phyloP scores from a whole-genome alignment of 2,797 vertebrate species.

The Microctenopoma lineatum region DNA sequence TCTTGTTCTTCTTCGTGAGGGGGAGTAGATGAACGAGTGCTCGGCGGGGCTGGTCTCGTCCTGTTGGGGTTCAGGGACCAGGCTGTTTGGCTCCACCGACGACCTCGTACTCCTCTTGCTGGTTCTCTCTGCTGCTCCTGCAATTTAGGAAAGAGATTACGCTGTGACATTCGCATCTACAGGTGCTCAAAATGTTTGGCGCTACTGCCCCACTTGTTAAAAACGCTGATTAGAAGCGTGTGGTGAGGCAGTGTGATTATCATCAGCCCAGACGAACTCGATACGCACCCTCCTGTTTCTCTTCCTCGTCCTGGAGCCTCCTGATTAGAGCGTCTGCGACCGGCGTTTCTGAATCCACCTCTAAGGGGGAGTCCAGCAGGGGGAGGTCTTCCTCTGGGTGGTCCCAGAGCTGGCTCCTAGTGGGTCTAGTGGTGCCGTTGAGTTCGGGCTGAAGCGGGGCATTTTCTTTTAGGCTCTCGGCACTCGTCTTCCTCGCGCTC shows the following conservation, averaged over 20 bases:
- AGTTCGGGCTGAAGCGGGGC: constrained; percentile 12
- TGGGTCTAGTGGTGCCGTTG: constrained; percentile 26
- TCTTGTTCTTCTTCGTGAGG: constrained; percentile 79
- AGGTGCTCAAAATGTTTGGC: too few relatives aligned
- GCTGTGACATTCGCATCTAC: too few relatives aligned
- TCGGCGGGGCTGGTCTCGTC: constrained; percentile 58
- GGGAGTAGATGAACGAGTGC: constrained; percentile 84
- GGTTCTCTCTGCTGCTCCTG: constrained; percentile 55
- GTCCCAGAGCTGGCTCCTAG: constrained; percentile 76
- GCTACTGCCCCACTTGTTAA: too few relatives aligned
- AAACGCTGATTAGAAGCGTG: too few relatives aligned
- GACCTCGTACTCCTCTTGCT: constrained; percentile 60
- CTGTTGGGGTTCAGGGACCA: constrained; percentile 56
- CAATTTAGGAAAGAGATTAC: not conserved
- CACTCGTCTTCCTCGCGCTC: constrained; percentile 66
- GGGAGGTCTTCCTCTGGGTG: constrained; percentile 71
- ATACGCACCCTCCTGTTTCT: constrained; percentile 63
- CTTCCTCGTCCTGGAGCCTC: constrained; percentile 76
- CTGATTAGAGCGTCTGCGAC: constrained; percentile 78
- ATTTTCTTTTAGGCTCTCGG: constrained; percentile 33
- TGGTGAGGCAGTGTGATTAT: too few relatives aligned
- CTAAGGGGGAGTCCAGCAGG: constrained; percentile 70
- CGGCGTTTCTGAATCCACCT: constrained; percentile 74
- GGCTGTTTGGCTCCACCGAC: constrained; percentile 23
- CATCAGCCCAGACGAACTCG: too few relatives aligned